Evolutionary conservation across 2,888 invertebrate genomes (phyloP), one percentile per base, ranked within the genome.

Genomic region (Acanthoscelides obtectus): DNA sequence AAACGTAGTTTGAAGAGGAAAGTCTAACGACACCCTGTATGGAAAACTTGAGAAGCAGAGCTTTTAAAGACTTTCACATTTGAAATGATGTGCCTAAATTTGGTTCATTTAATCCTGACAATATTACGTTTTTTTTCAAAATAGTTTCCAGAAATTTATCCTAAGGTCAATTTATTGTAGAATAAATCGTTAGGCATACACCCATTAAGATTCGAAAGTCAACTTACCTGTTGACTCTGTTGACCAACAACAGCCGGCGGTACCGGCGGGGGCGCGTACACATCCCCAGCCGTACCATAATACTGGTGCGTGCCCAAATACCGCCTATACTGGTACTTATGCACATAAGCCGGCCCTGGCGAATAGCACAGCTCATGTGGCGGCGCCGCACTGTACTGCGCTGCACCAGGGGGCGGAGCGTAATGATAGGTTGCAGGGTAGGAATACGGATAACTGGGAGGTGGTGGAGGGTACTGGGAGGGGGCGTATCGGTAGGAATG

Each of bases 351-450:
- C 17, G 45, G 45, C 17, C 45, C 45, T 17, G 87, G 86, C 70
- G 87, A 85, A 81, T 88, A 88, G 80, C 88, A 88, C 73, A 88
- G 81, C 75, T 88, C 88, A 79, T 88, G 81, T 2, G 22, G 66
- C 22, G 66, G 66, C 5, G 66, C 21, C 74, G 85, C 85, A 22
- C 84, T 80, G 77, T 84, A 83, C 65, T 84, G 80, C 19, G 84
- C 81, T 66, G 82, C 80, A 19, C 80, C 83, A 69, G 88, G 85
- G 69, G 87, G 84, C 70, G 87, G 86, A 69, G 86, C 84, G 79
- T 87, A 87, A 78, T 88, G 87, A 5, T 88, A 87, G 72, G 83
- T 81, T 2, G 83, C 79, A 4, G 83, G 82, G 76, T 84, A 84
- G 66, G 81, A 77, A 74, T 85, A 84, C 2, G 84, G 80, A 77